Conservation (phyloP, 2,797 vertebrate species). For the Syngnathus acus region DNA sequence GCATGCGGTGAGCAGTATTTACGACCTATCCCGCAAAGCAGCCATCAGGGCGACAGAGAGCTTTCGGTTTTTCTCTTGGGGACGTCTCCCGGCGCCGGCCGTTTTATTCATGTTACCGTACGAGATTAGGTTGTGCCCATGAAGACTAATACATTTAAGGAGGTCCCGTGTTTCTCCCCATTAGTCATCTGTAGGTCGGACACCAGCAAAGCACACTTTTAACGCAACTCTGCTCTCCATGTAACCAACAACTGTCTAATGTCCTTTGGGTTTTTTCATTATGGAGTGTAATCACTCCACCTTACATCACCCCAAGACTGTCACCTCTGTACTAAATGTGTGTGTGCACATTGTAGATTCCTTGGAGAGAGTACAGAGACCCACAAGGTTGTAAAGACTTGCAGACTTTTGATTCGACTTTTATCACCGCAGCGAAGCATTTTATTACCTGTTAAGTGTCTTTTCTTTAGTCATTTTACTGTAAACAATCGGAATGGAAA, state of each 20-base stretch:
- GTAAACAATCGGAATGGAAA: neutral
- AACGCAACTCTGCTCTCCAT: neutral
- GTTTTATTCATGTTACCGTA: neutral
- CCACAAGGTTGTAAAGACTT: neutral
- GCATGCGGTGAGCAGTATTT: neutral
- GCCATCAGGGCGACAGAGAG: neutral
- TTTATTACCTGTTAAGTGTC: neutral
- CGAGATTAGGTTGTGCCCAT: neutral
- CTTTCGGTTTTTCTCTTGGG: neutral
- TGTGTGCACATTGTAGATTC: neutral
- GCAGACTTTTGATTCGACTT: constrained; percentile 3
- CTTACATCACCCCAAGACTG: neutral
- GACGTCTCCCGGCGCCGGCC: neutral
- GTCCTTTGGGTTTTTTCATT: constrained; percentile 1
- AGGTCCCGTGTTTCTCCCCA: neutral
- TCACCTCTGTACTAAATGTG: neutral
- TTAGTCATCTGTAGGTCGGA: neutral
- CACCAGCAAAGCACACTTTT: neutral
- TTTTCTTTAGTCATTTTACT: constrained; percentile 1
- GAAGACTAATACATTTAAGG: neutral
- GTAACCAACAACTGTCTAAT: constrained; percentile 2
- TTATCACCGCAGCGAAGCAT: neutral
- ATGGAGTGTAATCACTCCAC: neutral
- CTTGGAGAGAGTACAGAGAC: neutral
- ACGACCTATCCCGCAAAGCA: neutral